These are phyloP conservation scores for Alexandromys fortis DNA, from an alignment of 2,113 vertebrate species.

Conservation along the genomic window DNA sequence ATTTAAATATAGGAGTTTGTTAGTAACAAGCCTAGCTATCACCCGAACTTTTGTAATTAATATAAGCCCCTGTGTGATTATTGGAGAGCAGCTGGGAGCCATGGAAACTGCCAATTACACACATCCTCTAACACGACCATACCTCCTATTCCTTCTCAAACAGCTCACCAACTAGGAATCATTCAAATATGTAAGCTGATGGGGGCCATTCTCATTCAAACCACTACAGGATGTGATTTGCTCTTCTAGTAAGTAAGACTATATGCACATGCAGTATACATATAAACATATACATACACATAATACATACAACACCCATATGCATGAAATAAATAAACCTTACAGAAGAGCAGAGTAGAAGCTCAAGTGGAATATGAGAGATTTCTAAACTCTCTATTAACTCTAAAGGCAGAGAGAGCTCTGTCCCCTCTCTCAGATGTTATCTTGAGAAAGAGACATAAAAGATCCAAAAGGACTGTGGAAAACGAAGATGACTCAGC, in stretches of 20 bases:
- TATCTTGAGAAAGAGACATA: not conserved
- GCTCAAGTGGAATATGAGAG: not conserved
- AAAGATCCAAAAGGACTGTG: not conserved
- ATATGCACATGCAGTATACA: not conserved
- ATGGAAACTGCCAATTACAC: too few species aligned
- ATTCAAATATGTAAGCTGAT: not conserved
- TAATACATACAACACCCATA: not conserved
- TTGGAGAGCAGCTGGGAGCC: too few species aligned
- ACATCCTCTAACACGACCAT: not conserved
- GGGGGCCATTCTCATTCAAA: not conserved
- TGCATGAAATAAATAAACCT: not conserved
- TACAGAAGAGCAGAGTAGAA: not conserved
- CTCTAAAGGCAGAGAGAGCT: not conserved
- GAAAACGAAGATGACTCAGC: not conserved
- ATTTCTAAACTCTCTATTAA: not conserved
- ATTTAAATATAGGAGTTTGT: too few species aligned
- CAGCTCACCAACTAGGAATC: not conserved
- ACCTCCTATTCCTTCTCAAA: not conserved
- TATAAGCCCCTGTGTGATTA: too few species aligned
- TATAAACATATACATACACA: not conserved
- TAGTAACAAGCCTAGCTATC: too few species aligned
- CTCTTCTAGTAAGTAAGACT: not conserved
- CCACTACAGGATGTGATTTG: not conserved
- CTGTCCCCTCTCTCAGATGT: not conserved
- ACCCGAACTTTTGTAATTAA: too few species aligned